Conservation (phyloP, 2,888 invertebrate genomes). For the Philereme vetulata region DNA sequence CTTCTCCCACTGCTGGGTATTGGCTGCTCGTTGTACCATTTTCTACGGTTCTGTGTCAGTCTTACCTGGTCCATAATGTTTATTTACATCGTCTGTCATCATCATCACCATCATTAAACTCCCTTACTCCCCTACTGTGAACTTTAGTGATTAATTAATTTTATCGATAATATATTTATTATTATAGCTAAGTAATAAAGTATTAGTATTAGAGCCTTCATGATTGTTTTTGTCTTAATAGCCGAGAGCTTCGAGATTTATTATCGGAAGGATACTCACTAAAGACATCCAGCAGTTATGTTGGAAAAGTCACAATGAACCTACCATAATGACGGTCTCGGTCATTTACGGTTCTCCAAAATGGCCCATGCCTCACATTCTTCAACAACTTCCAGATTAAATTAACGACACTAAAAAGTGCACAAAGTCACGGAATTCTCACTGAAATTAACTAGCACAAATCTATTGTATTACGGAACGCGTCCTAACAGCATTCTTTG, state of each 20-base stretch:
- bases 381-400: conserved; percentile 62
- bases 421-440: conserved; percentile 60
- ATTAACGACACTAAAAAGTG: conserved; percentile 71
- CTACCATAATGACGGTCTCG: conserved; percentile 68
- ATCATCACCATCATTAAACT: conserved; percentile 2
- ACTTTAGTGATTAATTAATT: conserved; percentile 20
- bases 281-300: conserved; percentile 65
- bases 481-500: conserved; percentile 63
- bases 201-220: conserved; percentile 35
- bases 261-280: conserved; percentile 62
- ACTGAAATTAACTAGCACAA: conserved; percentile 66
- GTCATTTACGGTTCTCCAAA: conserved; percentile 67
- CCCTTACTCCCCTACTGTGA: conserved; percentile 19
- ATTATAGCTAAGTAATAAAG: conserved; percentile 21
- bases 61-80: too few species aligned
- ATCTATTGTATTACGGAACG: conserved; percentile 61
- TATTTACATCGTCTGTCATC: too few species aligned
- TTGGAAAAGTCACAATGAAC: conserved; percentile 64
- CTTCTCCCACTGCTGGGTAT: too few species aligned
- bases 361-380: conserved; percentile 69
- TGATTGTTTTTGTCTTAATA: conserved; percentile 56
- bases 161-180: conserved; percentile 40
- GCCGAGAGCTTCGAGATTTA: conserved; percentile 58
- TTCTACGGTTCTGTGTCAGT: too few species aligned
- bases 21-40: too few species aligned